Base-by-base conservation (phyloP, 2,113 vertebrate species). In the Cottus gobio region DNA sequence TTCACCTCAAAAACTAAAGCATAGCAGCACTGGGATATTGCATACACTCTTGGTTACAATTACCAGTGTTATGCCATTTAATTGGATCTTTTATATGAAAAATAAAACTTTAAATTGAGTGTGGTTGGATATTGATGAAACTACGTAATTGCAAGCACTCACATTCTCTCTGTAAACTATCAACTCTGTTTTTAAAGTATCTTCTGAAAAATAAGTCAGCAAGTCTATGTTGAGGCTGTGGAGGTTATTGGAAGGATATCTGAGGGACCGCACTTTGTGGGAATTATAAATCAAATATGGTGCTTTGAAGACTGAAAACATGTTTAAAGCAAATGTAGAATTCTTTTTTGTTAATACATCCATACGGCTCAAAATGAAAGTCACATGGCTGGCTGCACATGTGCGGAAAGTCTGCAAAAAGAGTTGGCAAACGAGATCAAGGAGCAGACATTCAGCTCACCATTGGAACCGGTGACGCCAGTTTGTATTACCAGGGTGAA, bases 41-140 rank as follows among this genome's bases (percentile, higher is more conserved):
- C n/a, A 30, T 31, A 18, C 15, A 30, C 6, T 22, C 13, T 31
- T 15, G 22, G 50, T 46, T 57, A 11, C 69, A 60, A n/a, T 75
- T 69, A 72, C 37, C 7, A 54, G 3, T 30, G n/a, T 69, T 24
- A 15, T 31, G 54, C 77, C 20, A 16, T 44, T 70, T 83, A 66
- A 78, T 34, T 80, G 30, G 36, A 57, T 56, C 36, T 74, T 89
- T 91, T 89, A 82, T 72, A n/a, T 82, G 77, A 63, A 82, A 91
- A 79, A 80, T 80, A 60, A 31, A 60, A 46, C 68, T 77, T 80
- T 4, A 73, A 80, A 87, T 36, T 71, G 31, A 80, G 28, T 62
- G 76, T 76, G 82, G 82, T 70, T 81, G 52, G 63, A 71, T 84
- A 70, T 83, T 89, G 76, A 79, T 74, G 81, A 79, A 87, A 87